Percentiles rank a stretch among this genome's conserved stretches.
Conservation (phyloP, 2,797 vertebrate species). For the Vireo griseus region DNA sequence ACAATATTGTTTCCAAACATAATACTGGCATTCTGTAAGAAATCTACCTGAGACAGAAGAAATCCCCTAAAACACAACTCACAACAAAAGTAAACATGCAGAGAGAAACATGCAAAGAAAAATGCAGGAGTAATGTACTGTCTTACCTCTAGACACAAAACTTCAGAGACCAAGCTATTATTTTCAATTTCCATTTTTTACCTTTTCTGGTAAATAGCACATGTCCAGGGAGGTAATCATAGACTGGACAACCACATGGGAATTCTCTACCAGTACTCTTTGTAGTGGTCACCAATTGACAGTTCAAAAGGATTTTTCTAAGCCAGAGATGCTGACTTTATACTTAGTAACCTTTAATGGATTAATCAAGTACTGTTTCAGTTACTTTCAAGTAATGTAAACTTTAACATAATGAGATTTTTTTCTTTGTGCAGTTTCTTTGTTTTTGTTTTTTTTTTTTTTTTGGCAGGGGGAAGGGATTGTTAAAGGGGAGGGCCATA, state of each 20-base stretch:
- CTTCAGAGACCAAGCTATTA: background rate
- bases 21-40: background rate
- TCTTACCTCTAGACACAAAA: background rate
- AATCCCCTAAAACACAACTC: background rate
- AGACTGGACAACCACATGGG: background rate
- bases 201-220: background rate
- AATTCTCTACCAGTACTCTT: background rate
- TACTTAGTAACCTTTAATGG: background rate
- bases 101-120: background rate
- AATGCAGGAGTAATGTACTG: background rate
- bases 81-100: background rate
- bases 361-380: background rate
- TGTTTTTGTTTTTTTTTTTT: background rate
- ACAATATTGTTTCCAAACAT: background rate
- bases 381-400: background rate
- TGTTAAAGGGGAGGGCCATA: background rate
- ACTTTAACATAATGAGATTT: background rate
- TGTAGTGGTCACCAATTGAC: background rate
- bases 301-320: background rate
- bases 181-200: background rate
- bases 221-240: background rate
- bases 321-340: background rate
- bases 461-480: background rate
- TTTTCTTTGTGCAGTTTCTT: background rate
- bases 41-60: background rate